Evolutionary conservation across 2,113 vertebrate species (phyloP), one percentile per base, ranked within the genome.

Genomic region (Dermatemys mawii): DNA sequence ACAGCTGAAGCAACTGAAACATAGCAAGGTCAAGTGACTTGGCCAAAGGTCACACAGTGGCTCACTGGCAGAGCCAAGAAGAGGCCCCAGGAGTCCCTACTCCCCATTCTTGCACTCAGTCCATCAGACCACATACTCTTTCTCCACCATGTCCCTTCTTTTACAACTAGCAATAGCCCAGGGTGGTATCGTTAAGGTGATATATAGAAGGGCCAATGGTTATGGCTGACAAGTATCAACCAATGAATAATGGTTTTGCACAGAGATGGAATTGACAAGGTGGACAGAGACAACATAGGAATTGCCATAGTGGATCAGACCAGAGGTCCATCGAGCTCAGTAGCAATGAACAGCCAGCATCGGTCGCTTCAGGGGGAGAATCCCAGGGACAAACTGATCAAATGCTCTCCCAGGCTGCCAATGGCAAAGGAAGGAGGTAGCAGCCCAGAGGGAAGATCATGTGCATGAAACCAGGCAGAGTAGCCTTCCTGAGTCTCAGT

Each of bases 211-310:
- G 22, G 60, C 14, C n/a, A n/a, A n/a, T 63, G 60, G 17, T 35
- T 3, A 63, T 41, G 38, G n/a, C 38, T 73, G 67, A 63, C 32
- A 63, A 35, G 27, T 35, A 63, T 35, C 32, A 63, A 63, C 60
- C 60, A 17, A 35, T 35, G 14, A 35, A 63, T 63, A 35, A 63
- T 63, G 32, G 60, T 63, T 63, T 35, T 63, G 32, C 14, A 60
- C 21, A 41, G 67, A 41, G 38, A 73, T 22, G 3, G 41, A 73
- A 41, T 73, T 73, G 67, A 24, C 17, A 70, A 38, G 2, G 8
- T 38, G 17, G n/a, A 60, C 29, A 60, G 12, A 60, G 55, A 5
- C 1, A 1, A 27, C 10, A 38, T 32, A 53, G 27, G 1, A 1
- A n/a, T 83, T 91, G 80, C 85, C 6, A 5, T 32, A 26, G 16